Base-by-base conservation (phyloP, 2,113 vertebrate genomes). In the Pandion haliaetus region DNA sequence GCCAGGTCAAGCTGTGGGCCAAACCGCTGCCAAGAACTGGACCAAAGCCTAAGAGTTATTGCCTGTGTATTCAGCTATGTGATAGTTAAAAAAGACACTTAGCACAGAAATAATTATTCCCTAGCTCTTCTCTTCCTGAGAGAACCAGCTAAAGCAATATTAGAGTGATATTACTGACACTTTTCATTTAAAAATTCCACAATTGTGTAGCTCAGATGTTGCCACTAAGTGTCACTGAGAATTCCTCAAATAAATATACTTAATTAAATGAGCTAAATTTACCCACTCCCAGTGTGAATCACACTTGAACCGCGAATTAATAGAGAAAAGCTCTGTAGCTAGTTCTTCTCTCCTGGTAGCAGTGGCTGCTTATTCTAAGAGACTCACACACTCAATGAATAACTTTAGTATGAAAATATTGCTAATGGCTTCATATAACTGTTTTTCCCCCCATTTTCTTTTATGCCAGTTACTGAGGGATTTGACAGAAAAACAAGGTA, bases 11-110 rank as follows among this genome's bases (percentile, higher is more conserved):
- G 21, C 49, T 40, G 23, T 5, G 9, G 70, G 62, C 34, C 59
- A 79, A 63, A 29, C 11, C 1, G 6, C 52, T 36, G 31, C 63
- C 34, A 32, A 38, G 17, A 65, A 13, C 12, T 11, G 29, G 24
- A 34, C n/a, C 47, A 12, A 50, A 25, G 42, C 34, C 42, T 19
- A 26, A 49, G 9, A 5, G 55, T 54, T 8, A 26, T 0, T 15
- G 61, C 31, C 72, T 36, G 18, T 1, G 10, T 8, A 7, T 57
- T 20, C 5, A 9, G 28, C 66, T 21, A 4, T 0, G 0, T 0
- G 10, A 62, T 29, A 93, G 26, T 19, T 77, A 71, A 85, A 76
- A 76, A 70, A 52, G 79, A 58, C 21, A 34, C 20, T 44, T 5
- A n/a, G 44, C 58, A 54, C 49, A 40, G 45, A 83, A 86, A 19